Evolutionary conservation across 2,113 vertebrate species (phyloP).

Genomic region (Ptyas mucosa): DNA sequence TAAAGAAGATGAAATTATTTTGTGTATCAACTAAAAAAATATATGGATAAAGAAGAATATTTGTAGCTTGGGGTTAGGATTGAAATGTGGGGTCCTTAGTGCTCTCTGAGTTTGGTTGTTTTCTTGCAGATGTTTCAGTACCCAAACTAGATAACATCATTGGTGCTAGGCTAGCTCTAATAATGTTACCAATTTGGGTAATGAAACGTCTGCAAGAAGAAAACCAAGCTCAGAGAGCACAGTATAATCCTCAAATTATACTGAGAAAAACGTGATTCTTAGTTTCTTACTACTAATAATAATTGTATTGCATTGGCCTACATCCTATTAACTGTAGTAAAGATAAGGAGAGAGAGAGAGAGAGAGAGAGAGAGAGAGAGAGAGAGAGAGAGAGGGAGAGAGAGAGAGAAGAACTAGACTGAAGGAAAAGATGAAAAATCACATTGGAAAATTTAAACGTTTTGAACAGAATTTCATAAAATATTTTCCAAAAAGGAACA

Average conservation of each 20-base stretch:
- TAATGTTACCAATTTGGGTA: neutral
- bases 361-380: too few species aligned
- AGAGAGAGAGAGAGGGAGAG: too few species aligned
- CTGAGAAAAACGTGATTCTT: neutral
- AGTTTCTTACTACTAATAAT: neutral
- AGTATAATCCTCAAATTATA: neutral
- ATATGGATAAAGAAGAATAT: neutral
- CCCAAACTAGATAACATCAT: neutral
- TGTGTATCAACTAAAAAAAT: neutral
- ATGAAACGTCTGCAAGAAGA: neutral
- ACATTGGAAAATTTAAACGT: neutral
- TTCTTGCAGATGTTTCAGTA: neutral
- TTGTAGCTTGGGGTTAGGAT: neutral
- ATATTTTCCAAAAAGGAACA: neutral
- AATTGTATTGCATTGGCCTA: neutral
- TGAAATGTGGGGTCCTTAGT: neutral
- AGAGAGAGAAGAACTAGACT: too few species aligned
- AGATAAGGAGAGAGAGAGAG: too few species aligned
- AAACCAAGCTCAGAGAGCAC: neutral
- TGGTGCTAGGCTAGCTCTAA: neutral
- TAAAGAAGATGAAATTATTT: neutral
- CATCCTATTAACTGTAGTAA: neutral
- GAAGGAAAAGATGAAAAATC: neutral
- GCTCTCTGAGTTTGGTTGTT: neutral
- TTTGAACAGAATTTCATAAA: neutral